Percentiles rank a stretch among this genome's conserved stretches.
These are phyloP conservation scores for Cydia amplana DNA, from an alignment of 1,140 invertebrate species.

Conservation along the genomic window DNA sequence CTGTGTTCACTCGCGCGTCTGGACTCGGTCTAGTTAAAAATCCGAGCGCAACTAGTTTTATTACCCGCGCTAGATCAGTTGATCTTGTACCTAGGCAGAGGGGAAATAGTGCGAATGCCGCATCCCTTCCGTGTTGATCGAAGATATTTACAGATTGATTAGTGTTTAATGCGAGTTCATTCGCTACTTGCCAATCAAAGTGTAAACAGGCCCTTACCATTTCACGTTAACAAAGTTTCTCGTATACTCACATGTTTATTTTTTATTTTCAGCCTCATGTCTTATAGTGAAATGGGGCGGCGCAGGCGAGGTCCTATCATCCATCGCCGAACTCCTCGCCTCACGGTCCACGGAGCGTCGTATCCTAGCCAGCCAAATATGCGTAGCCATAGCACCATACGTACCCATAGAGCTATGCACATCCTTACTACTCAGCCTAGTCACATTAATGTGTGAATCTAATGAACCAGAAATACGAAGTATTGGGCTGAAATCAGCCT, in stretches of 20 bases:
- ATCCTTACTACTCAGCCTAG: conserved; percentile 72
- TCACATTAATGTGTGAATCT: conserved; percentile 74
- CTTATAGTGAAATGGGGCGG: conserved; percentile 72
- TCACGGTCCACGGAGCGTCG: conserved; percentile 62
- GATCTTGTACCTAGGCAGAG: too few relatives aligned
- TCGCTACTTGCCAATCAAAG: too few relatives aligned
- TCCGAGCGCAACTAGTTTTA: too few relatives aligned
- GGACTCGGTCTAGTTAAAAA: too few relatives aligned
- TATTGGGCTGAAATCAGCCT: conserved; percentile 66
- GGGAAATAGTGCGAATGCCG: too few relatives aligned
- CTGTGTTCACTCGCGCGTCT: too few relatives aligned
- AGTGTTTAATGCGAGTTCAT: too few relatives aligned
- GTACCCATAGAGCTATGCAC: conserved; percentile 72
- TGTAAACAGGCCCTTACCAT: too few relatives aligned
- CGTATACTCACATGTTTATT: background rate
- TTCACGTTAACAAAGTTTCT: too few relatives aligned
- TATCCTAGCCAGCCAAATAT: conserved; percentile 66
- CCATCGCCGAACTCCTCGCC: conserved; percentile 64
- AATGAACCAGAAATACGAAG: conserved; percentile 66
- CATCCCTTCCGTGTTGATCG: too few relatives aligned
- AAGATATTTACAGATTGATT: too few relatives aligned
- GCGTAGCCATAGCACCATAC: conserved; percentile 67
- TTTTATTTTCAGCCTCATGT: conserved; percentile 60
- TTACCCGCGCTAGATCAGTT: too few relatives aligned
- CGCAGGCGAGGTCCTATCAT: conserved; percentile 66